Base-by-base conservation (phyloP, 2,888 invertebrate genomes). In the Pristionchus maxplancki region DNA sequence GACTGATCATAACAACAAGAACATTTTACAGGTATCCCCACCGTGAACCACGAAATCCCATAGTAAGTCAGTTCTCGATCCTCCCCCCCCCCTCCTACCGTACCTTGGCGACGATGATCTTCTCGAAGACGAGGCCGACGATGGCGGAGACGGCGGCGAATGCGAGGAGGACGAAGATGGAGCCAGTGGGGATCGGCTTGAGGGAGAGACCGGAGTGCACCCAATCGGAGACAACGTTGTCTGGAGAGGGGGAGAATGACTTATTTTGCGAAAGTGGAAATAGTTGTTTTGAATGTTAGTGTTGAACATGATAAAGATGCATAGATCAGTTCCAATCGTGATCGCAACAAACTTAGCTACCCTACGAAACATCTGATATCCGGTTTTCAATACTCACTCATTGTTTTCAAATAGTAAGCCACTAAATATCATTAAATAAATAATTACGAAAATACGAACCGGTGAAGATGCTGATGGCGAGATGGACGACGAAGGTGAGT, bases 151-250 rank as follows among this genome's bases (percentile, higher is more conserved):
- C 83, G 28, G 91, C 50, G 5, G 91, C 93, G 78, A 93, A 81
- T 44, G 91, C 74, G 50, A 93, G 89, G 24, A 92, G 82, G 84
- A 20, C 93, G 91, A 85, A 91, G 89, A 48, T 88, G 53, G 53
- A 90, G 34, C 92, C 85, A 37, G 90, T 91, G 37, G 93, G 93
- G 85, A 93, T 91, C 4, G 93, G 92, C 78, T 92, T 92, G 89
- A 91, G 93, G 50, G 94, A 92, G 62, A 94, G 88, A 86, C 90
- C 91, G 5, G 74, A 74, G 88, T 89, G 90, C 48, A 92, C 53
- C 85, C 93, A 93, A 40, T 89, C 74, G 4, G 93, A 91, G 31
- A 28, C 71, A 1, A 37, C 71, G 37, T 34, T 31, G 11, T 8
- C 82, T 53, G 50, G 28, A n/a, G 5, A 13, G 11, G n/a, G 6